phyloP scores from a whole-genome alignment of 2,797 vertebrate genomes.

The Fistularia tabacaria region DNA sequence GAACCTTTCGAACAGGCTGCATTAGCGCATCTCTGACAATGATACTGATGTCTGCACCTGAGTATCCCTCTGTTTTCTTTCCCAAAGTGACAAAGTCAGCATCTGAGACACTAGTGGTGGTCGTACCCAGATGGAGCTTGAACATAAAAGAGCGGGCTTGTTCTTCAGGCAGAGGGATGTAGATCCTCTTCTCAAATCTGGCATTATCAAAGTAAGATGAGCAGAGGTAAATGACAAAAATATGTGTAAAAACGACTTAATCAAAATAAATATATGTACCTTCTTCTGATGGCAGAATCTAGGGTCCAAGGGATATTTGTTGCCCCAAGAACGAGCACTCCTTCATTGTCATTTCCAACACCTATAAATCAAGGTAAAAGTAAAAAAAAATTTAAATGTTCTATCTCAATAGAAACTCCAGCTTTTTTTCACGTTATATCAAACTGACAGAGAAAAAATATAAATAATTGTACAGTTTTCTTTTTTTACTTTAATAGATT shows the following conservation, averaged over 20 bases:
- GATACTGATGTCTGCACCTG: conserved; percentile 92
- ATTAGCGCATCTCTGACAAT: conserved; percentile 96
- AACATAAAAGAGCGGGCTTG: conserved; percentile 93
- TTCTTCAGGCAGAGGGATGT: conserved; percentile 95
- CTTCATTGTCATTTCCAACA: conserved; percentile 94
- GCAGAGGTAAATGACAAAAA: conserved; percentile 3
- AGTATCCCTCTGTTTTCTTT: conserved; percentile 89
- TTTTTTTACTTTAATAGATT: no score
- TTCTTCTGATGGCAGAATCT: conserved; percentile 96
- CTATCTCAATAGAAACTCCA: no score
- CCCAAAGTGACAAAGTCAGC: conserved; percentile 85
- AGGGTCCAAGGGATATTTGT: conserved; percentile 99
- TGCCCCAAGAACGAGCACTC: conserved; percentile 96
- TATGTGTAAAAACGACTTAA: background rate
- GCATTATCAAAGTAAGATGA: conserved; percentile 19
- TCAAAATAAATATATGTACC: conserved; percentile 66
- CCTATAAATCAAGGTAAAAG: conserved; percentile 66
- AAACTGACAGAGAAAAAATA: no score
- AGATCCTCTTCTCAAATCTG: conserved; percentile 99
- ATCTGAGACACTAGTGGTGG: conserved; percentile 81
- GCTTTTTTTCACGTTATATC: no score
- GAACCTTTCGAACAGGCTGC: conserved; percentile 97
- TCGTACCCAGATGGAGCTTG: conserved; percentile 89
- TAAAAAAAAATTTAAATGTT: background rate
- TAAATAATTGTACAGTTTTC: no score